phyloP scores from a whole-genome alignment of 23 tunicate genomes.

The Ciona savignyi region DNA sequence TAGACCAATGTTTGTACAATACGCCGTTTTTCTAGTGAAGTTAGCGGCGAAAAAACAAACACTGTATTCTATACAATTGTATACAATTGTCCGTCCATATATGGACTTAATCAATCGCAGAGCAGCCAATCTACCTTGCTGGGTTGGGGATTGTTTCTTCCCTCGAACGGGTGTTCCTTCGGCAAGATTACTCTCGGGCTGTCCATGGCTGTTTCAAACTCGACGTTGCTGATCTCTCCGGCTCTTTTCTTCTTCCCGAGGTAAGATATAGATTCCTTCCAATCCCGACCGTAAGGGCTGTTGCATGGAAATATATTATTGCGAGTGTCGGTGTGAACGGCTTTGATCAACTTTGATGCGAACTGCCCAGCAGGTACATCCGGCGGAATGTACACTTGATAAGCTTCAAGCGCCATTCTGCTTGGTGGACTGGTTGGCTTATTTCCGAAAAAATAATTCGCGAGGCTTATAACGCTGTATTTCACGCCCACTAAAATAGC shows the following conservation, averaged over 20 bases:
- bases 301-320: constrained; percentile 82
- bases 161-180: constrained; percentile 64
- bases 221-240: constrained; percentile 17
- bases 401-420: constrained; percentile 47
- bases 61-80: too few relatives aligned
- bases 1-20: too few relatives aligned
- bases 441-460: too few relatives aligned
- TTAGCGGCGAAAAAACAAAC: too few relatives aligned
- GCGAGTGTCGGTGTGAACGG: constrained; percentile 68
- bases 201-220: constrained; percentile 12
- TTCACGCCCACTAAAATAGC: too few relatives aligned
- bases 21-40: too few relatives aligned
- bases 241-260: constrained; percentile 19
- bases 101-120: too few relatives aligned
- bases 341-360: constrained; percentile 64
- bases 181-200: constrained; percentile 48
- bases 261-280: constrained; percentile 45
- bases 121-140: constrained; percentile 51
- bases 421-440: too few relatives aligned
- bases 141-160: constrained; percentile 84
- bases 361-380: constrained; percentile 80
- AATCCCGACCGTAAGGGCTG: constrained; percentile 73
- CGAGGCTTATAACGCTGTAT: too few relatives aligned
- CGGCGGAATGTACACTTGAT: constrained; percentile 14
- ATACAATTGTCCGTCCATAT: too few relatives aligned